Evolutionary conservation across 2,888 invertebrate species (phyloP).

Genomic region (Aphelenchoides bicaudatus): DNA sequence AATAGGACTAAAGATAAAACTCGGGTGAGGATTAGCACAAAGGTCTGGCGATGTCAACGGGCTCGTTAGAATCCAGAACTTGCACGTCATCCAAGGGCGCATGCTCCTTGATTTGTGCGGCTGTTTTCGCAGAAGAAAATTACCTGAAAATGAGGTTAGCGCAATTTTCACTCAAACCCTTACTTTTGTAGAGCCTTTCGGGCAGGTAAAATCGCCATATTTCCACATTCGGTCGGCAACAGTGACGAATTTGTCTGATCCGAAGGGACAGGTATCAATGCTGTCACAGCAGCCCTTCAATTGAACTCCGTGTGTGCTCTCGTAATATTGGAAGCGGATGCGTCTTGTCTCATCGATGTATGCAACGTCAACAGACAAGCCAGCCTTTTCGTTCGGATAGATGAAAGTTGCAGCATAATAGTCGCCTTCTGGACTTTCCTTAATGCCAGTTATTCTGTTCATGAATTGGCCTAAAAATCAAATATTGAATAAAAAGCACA

Average conservation of each 20-base stretch:
- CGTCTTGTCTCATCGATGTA: slow-evolving; percentile 46
- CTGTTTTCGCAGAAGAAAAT: slow-evolving; percentile 60
- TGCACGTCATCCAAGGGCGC: slow-evolving; percentile 59
- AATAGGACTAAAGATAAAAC: not conserved
- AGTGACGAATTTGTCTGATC: slow-evolving; percentile 57
- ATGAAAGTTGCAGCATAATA: slow-evolving; percentile 59
- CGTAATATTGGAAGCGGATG: slow-evolving; percentile 58
- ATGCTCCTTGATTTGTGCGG: slow-evolving; percentile 59
- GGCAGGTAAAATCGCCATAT: slow-evolving; percentile 54
- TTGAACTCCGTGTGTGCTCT: slow-evolving; percentile 60
- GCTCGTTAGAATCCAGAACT: slow-evolving; percentile 46
- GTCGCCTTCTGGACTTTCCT: slow-evolving; percentile 43
- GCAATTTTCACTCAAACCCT: not conserved
- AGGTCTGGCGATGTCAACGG: slow-evolving; percentile 19
- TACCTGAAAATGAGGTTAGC: slow-evolving; percentile 38
- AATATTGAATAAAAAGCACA: no score
- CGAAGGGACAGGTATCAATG: slow-evolving; percentile 39
- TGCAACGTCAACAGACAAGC: slow-evolving; percentile 44
- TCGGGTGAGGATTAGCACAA: not conserved
- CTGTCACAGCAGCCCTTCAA: slow-evolving; percentile 50
- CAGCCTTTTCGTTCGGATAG: slow-evolving; percentile 58
- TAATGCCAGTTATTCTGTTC: slow-evolving; percentile 54
- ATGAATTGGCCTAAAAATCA: slow-evolving; percentile 60
- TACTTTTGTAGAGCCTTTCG: slow-evolving; percentile 56
- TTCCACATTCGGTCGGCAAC: slow-evolving; percentile 59